These are phyloP conservation scores for Bursaphelenchus mucronatus DNA, from an alignment of 1,140 invertebrate species.

Conservation along the genomic window DNA sequence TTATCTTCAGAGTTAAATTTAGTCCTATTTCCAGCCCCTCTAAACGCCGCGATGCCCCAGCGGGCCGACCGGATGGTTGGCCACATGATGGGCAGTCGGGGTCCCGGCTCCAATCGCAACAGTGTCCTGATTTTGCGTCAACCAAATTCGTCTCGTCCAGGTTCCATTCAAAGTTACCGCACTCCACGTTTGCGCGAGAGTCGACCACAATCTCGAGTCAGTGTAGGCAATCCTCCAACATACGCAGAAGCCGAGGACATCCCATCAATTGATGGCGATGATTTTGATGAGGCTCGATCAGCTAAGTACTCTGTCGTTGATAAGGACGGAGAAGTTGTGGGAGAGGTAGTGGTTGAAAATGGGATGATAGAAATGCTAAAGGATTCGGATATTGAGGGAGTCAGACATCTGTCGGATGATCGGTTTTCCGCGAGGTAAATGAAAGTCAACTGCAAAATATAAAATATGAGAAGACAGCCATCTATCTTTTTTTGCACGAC, in stretches of 20 bases:
- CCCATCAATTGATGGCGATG: conserved; percentile 13
- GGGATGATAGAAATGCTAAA: conserved; percentile 44
- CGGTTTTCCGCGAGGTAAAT: conserved; percentile 29
- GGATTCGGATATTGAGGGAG: conserved; percentile 44
- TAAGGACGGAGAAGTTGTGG: conserved; percentile 28
- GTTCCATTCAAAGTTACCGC: too few relatives aligned
- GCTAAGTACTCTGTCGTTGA: conserved; percentile 17
- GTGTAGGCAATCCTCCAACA: neutral
- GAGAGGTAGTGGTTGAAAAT: conserved; percentile 41
- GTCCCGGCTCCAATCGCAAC: too few relatives aligned
- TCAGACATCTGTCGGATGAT: conserved; percentile 39
- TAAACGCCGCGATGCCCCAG: too few relatives aligned
- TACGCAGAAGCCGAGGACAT: conserved; percentile 10
- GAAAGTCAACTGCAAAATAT: neutral
- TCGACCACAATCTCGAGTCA: too few relatives aligned
- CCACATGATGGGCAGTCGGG: too few relatives aligned
- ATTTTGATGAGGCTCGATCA: neutral
- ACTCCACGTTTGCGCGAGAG: too few relatives aligned
- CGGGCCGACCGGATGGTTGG: too few relatives aligned
- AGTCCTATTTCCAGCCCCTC: too few relatives aligned
- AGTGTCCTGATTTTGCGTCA: too few relatives aligned
- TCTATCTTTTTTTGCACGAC: conserved; percentile 3
- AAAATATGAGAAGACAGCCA: neutral
- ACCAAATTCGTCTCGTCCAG: too few relatives aligned
- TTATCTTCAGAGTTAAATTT: too few relatives aligned